Evolutionary conservation across 2,888 invertebrate genomes (phyloP).

Genomic region (Drosophila anomalata): DNA sequence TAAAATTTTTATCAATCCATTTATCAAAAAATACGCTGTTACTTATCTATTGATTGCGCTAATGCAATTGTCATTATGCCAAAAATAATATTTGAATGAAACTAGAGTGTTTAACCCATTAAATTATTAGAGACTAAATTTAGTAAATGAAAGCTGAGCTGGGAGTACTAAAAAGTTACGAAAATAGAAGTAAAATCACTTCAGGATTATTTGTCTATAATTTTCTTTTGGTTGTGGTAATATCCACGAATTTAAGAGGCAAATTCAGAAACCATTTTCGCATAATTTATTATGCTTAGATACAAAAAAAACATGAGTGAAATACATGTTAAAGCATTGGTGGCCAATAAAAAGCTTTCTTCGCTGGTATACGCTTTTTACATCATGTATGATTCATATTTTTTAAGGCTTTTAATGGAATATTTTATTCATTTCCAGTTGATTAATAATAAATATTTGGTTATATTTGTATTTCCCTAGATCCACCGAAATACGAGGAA

Average conservation of each 20-base stretch:
- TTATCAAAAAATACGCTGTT: neutral
- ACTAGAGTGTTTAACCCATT: neutral
- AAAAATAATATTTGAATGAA: neutral
- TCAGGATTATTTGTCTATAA: too few species aligned
- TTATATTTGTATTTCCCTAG: constrained; percentile 33
- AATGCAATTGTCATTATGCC: constrained; percentile 7
- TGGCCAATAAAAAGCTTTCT: neutral
- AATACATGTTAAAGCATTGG: constrained; percentile 1
- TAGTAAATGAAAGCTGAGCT: neutral
- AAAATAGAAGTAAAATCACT: too few species aligned
- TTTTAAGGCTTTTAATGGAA: neutral
- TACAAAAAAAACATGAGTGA: neutral
- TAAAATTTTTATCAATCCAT: constrained; percentile 19
- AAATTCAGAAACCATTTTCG: neutral
- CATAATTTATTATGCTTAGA: constrained; percentile 1
- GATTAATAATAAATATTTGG: neutral
- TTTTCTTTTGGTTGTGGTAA: neutral
- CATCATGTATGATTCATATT: neutral
- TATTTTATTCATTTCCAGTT: neutral
- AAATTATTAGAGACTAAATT: neutral
- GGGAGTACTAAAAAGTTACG: too few species aligned
- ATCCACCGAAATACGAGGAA: constrained; percentile 81
- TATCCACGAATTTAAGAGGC: neutral
- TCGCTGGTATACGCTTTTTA: neutral
- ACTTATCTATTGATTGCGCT: neutral